Conservation (phyloP, 2,797 vertebrate species). For the Trachurus trachurus region DNA sequence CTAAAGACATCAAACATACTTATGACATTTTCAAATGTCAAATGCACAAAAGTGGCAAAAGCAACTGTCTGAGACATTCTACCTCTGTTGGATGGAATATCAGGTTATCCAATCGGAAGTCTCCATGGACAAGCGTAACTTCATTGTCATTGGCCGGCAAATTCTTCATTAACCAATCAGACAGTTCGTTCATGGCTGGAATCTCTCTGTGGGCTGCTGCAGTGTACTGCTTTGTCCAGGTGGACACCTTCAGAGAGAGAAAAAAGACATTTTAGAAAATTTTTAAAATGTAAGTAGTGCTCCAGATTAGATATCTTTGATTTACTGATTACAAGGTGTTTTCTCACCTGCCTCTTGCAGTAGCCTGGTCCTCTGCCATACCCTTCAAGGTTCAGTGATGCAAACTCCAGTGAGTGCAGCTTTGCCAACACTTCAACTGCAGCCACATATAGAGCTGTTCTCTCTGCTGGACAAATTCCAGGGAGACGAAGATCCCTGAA, state of each 20-base stretch:
- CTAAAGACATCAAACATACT: constrained; percentile 71
- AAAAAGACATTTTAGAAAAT: not conserved
- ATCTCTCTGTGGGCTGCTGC: constrained; percentile 89
- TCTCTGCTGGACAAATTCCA: constrained; percentile 87
- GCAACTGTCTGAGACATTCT: constrained; percentile 1
- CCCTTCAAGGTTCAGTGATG: constrained; percentile 84
- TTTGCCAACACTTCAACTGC: constrained; percentile 88
- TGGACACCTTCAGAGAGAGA: constrained; percentile 87
- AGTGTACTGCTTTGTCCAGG: constrained; percentile 94
- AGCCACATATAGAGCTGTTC: constrained; percentile 90
- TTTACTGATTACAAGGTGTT: not conserved
- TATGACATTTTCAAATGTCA: not conserved
- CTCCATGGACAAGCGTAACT: constrained; percentile 92
- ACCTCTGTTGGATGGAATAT: constrained; percentile 96
- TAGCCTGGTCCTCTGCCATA: constrained; percentile 91
- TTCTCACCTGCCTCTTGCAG: constrained; percentile 92
- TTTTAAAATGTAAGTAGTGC: not conserved
- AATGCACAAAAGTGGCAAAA: not conserved
- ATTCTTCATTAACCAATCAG: constrained; percentile 91
- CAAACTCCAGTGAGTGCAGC: constrained; percentile 88
- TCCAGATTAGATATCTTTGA: not conserved
- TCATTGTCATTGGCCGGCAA: constrained; percentile 88
- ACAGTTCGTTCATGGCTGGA: constrained; percentile 90
- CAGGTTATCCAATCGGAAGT: constrained; percentile 93
- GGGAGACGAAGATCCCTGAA: constrained; percentile 90